Percentiles rank a stretch among this genome's conserved stretches.
phyloP scores from a whole-genome alignment of 2,888 invertebrate species.

The Dromius quadrimaculatus region DNA sequence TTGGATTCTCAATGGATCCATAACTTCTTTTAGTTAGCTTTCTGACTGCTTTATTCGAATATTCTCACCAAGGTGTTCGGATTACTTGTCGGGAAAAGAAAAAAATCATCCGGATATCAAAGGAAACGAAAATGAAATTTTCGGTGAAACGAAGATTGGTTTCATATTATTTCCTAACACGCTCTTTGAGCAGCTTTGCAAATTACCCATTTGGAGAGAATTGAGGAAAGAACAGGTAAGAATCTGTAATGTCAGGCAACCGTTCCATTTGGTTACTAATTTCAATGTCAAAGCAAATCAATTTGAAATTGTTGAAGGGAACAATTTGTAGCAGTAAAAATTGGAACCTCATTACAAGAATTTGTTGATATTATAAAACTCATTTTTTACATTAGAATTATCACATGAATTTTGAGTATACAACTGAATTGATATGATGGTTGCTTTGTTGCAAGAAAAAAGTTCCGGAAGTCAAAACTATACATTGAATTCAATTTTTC shows the following conservation, averaged over 20 bases:
- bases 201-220: conserved; percentile 2
- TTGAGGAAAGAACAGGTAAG: background rate
- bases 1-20: too few species aligned
- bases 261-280: conserved; percentile 11
- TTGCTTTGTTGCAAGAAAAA: too few species aligned
- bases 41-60: background rate
- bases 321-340: too few species aligned
- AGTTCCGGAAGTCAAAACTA: too few species aligned
- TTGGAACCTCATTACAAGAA: too few species aligned
- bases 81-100: conserved; percentile 7
- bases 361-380: too few species aligned
- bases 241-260: conserved; percentile 12
- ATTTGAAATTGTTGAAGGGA: conserved; percentile 6
- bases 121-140: conserved; percentile 9
- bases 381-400: too few species aligned
- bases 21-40: background rate
- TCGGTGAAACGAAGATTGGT: background rate
- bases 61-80: conserved; percentile 2
- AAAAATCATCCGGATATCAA: conserved; percentile 20
- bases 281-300: conserved; percentile 13
- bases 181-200: background rate
- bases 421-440: too few species aligned
- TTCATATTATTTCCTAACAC: conserved; percentile 18
- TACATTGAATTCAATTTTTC: too few species aligned
- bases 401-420: too few species aligned